Conservation (phyloP, 2,888 invertebrate genomes). For the Drosophila fulvimacula region DNA sequence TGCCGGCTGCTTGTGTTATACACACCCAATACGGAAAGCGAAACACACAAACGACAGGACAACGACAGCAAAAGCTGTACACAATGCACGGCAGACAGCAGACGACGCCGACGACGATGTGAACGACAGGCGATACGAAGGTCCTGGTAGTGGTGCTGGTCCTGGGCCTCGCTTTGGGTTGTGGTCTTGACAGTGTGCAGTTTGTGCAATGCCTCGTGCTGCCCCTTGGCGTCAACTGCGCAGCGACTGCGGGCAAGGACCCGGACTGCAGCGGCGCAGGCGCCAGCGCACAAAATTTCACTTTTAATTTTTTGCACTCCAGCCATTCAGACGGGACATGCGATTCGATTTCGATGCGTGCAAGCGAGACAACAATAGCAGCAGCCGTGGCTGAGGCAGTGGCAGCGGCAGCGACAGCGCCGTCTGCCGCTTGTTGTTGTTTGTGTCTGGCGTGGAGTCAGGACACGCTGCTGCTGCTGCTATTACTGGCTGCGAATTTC, state of each 20-base stretch:
- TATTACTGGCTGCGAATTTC: constrained; percentile 59
- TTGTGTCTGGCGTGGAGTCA: constrained; percentile 65
- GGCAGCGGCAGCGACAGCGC: constrained; percentile 14
- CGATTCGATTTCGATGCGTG: constrained; percentile 48
- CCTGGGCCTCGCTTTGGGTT: constrained; percentile 54
- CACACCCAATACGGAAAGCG: constrained; percentile 84
- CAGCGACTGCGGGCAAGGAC: constrained; percentile 81
- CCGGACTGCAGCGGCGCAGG: constrained; percentile 68
- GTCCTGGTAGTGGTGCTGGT: constrained; percentile 47
- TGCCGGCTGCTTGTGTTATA: constrained; percentile 68
- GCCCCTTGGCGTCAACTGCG: constrained; percentile 45
- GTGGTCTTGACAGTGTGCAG: constrained; percentile 81
- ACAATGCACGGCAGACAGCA: constrained; percentile 30
- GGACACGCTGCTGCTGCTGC: constrained; percentile 45
- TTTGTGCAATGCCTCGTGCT: constrained; percentile 26
- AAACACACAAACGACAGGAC: constrained; percentile 76
- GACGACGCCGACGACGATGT: constrained; percentile 10
- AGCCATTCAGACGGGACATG: constrained; percentile 65
- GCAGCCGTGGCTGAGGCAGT: constrained; percentile 17
- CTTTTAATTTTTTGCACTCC: constrained; percentile 84
- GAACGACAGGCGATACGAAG: constrained; percentile 56
- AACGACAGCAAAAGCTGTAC: constrained; percentile 63
- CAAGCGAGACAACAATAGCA: constrained; percentile 64
- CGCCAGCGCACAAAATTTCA: constrained; percentile 82
- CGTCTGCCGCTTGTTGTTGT: constrained; percentile 53